Evolutionary conservation across 2,113 vertebrate species (phyloP).

Genomic region (Cyprinus carpio): DNA sequence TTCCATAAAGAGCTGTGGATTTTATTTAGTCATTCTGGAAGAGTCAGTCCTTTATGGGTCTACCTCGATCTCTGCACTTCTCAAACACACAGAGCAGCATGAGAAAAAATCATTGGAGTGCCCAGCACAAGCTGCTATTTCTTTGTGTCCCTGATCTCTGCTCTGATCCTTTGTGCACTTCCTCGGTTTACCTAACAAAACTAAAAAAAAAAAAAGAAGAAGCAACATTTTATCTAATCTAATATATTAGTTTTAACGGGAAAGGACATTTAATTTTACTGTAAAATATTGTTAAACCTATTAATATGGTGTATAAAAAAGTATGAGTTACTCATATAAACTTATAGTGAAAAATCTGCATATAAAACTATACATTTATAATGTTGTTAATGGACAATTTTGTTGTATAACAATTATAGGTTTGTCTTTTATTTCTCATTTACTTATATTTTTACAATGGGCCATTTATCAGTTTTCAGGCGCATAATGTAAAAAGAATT

Average conservation of each 20-base stretch:
- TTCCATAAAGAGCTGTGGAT: background rate
- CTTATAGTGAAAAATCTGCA: no score
- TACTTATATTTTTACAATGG: no score
- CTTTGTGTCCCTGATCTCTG: conserved; percentile 83
- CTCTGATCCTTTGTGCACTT: conserved; percentile 91
- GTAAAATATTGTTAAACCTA: background rate
- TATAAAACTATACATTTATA: no score
- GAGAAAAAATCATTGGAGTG: conserved; percentile 91
- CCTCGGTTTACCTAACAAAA: conserved; percentile 86
- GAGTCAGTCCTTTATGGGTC: background rate
- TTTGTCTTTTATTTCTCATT: no score
- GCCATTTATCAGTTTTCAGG: no score
- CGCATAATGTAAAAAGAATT: no score
- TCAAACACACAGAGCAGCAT: conserved; percentile 89
- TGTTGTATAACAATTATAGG: no score
- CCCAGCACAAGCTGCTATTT: conserved; percentile 81
- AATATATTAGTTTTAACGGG: background rate
- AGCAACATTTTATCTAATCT: background rate
- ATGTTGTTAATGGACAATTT: no score
- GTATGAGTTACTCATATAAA: no score
- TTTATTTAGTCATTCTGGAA: background rate
- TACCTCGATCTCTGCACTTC: conserved; percentile 91
- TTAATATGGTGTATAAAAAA: background rate
- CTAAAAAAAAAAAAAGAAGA: conserved; percentile 50
- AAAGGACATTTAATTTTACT: background rate